These are phyloP conservation scores for Drosophila eugracilis DNA, from an alignment of 1,140 invertebrate species.

Conservation along the genomic window DNA sequence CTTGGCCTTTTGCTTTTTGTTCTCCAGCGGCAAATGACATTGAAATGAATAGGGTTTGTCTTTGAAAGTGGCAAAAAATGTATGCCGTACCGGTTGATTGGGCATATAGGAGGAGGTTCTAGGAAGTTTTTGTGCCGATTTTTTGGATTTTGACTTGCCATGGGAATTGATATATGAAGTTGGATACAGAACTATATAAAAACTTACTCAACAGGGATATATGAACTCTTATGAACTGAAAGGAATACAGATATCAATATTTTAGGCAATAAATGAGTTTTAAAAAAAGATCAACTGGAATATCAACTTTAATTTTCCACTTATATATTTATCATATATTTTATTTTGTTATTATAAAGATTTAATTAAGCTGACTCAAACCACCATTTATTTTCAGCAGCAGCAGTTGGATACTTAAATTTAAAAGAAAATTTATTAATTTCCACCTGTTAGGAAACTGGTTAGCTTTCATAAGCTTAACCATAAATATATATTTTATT, in stretches of 20 bases:
- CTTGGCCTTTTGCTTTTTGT: conserved; percentile 47
- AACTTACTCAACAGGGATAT: no score
- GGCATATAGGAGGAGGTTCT: conserved; percentile 27
- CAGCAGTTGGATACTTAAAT: not conserved
- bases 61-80: conserved; percentile 22
- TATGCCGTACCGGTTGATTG: conserved; percentile 31
- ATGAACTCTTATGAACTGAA: not conserved
- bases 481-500: conserved; percentile 3
- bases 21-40: conserved; percentile 58
- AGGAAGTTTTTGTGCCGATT: conserved; percentile 4
- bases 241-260: not conserved
- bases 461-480: not conserved
- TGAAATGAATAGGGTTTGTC: conserved; percentile 47
- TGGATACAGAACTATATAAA: not conserved
- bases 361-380: no score
- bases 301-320: no score
- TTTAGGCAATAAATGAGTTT: no score
- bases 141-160: conserved; percentile 21
- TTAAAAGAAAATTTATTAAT: not conserved
- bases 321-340: no score
- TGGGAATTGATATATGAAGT: not conserved
- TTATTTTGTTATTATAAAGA: no score
- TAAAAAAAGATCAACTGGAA: no score
- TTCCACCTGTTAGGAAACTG: conserved; percentile 1
- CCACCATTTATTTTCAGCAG: not conserved